Base-by-base conservation (phyloP, 2,888 invertebrate genomes). In the Yponomeuta cagnagella region DNA sequence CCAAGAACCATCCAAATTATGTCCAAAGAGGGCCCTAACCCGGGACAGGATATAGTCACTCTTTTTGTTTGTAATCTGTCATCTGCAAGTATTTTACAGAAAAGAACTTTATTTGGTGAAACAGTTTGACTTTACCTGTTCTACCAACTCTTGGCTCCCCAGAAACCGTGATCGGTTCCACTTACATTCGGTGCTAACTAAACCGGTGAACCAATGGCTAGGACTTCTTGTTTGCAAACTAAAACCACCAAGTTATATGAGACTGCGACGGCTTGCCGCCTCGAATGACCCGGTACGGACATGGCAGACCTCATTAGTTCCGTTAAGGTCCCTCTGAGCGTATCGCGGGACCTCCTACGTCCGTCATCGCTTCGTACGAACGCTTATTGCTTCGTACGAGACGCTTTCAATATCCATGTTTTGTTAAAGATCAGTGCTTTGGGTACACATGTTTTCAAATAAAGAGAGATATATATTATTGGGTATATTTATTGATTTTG, bases 291-390 rank as follows among this genome's bases (percentile, higher is more conserved):
- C 70, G 70, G 70, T 70, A 63, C 70, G 70, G 70, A 70, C 65
- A 48, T 70, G 48, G 48, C 6, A 70, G 78, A 75, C 78, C 81
- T 82, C 81, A 80, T 84, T 83, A 81, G 83, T 84, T 85, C 84
- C 83, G 84, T 82, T 82, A 83, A 81, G 76, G 79, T 79, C 78
- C 77, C 78, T 73, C 75, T 80, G 80, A 83, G 79, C 82, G 81
- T 80, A 82, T 82, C 83, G 80, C 65, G 48, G 48, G 48, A 65
- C n/a, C 70, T 37, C 43, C 70, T 64, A 63, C 65, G 58, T 48
- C 64, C 70, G 70, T 48, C 63, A 9, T 23, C 15, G n/a, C 33
- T 1, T 6, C 52, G 15, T 58, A 58, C 77, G 71, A 75, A 23
- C 23, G 23, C 23, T 23, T 23, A 23, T 23, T 23, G n/a, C 33